These are phyloP conservation scores for Cephus cinctus DNA, from an alignment of 1,140 invertebrate species.

Conservation along the genomic window DNA sequence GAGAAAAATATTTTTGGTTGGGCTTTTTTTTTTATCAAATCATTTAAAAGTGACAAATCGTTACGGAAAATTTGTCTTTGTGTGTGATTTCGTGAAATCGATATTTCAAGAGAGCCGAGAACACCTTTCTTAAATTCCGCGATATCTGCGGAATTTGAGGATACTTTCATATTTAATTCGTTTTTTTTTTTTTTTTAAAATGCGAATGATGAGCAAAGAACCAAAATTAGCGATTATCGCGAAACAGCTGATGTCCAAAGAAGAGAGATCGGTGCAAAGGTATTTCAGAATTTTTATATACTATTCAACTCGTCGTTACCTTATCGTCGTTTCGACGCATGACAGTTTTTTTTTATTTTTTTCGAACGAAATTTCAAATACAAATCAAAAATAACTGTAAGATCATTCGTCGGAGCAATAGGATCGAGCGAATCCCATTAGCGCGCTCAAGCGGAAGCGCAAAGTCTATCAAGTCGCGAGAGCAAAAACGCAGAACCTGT, in stretches of 20 bases:
- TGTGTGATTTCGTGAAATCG: too few species aligned
- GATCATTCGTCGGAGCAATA: too few species aligned
- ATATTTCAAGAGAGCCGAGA: background rate
- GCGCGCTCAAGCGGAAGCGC: too few species aligned
- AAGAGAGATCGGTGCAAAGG: constrained; percentile 4
- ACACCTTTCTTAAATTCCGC: background rate
- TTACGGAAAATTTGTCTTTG: background rate
- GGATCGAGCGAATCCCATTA: too few species aligned
- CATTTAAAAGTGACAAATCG: background rate
- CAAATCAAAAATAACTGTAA: too few species aligned
- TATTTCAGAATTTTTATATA: background rate
- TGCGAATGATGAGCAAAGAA: constrained; percentile 1
- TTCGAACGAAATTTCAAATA: too few species aligned
- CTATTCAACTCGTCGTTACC: too few species aligned
- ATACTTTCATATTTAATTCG: background rate
- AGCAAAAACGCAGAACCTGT: too few species aligned
- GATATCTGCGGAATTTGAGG: background rate
- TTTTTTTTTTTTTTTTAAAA: background rate
- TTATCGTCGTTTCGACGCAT: too few species aligned
- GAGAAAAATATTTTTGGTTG: background rate
- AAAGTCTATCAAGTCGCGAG: too few species aligned
- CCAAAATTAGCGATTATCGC: constrained; percentile 2
- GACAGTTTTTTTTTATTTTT: background rate
- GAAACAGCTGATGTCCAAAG: background rate
- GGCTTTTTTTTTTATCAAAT: background rate